Evolutionary conservation across 2,797 vertebrate genomes (phyloP).

Genomic region (Thripadectes ignobilis): DNA sequence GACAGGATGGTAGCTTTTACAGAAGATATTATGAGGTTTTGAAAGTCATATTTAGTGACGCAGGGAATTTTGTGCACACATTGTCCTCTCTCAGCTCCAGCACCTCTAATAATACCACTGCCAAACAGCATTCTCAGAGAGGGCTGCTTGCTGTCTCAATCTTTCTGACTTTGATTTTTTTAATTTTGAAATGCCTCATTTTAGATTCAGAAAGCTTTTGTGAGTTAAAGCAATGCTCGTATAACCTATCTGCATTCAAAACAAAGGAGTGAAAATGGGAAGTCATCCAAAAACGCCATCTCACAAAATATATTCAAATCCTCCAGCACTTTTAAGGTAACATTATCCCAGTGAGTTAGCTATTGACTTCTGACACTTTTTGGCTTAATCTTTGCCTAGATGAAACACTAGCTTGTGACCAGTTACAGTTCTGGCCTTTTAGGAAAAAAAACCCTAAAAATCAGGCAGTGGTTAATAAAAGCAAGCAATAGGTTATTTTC

Average conservation of each 20-base stretch:
- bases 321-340: background rate
- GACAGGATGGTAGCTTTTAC: constrained; percentile 16
- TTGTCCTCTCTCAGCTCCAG: background rate
- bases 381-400: background rate
- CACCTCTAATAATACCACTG: background rate
- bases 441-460: background rate
- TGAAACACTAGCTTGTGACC: background rate
- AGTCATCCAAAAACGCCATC: background rate
- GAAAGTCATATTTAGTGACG: constrained; percentile 7
- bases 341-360: background rate
- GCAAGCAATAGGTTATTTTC: constrained; percentile 7
- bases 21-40: background rate
- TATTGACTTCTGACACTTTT: constrained; percentile 17
- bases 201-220: constrained; percentile 6
- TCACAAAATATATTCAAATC: constrained; percentile 15
- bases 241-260: background rate
- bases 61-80: background rate
- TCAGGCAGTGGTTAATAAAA: constrained; percentile 20
- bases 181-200: constrained; percentile 22
- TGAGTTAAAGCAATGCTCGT: background rate
- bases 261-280: constrained; percentile 1
- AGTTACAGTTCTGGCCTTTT: background rate
- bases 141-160: background rate
- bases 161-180: background rate
- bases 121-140: background rate